Conservation (phyloP, 2,113 vertebrate genomes). For the Oreochromis spilurus region DNA sequence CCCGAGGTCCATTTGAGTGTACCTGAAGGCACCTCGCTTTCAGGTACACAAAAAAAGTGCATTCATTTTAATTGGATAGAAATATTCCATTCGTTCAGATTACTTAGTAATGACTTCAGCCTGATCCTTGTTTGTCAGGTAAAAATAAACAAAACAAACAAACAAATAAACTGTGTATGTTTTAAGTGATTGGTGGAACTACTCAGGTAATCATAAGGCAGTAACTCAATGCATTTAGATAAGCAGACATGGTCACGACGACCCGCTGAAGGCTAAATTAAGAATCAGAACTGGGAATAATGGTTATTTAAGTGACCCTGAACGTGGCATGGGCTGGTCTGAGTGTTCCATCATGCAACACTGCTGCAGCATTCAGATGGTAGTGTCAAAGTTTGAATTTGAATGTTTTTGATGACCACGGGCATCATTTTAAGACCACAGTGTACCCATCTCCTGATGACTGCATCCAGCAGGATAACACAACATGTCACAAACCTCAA, state of each 20-base stretch:
- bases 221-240: not conserved
- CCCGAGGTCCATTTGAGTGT: not conserved
- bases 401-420: not conserved
- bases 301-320: fast-evolving
- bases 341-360: fast-evolving
- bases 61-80: not conserved
- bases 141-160: not conserved
- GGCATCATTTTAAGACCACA: not conserved
- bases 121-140: not conserved
- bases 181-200: not conserved
- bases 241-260: not conserved
- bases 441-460: fast-evolving
- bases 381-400: not conserved
- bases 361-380: not conserved
- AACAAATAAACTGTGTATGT: not conserved
- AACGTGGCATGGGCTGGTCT: not conserved
- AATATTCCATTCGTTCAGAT: not conserved
- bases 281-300: not conserved
- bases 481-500: not conserved
- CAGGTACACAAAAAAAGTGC: fast-evolving
- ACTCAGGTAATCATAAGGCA: not conserved
- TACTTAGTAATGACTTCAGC: not conserved
- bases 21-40: not conserved
- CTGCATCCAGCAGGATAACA: not conserved
- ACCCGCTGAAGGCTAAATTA: not conserved